Evolutionary conservation across 2,797 vertebrate species (phyloP).

Genomic region (Agapornis canus): DNA sequence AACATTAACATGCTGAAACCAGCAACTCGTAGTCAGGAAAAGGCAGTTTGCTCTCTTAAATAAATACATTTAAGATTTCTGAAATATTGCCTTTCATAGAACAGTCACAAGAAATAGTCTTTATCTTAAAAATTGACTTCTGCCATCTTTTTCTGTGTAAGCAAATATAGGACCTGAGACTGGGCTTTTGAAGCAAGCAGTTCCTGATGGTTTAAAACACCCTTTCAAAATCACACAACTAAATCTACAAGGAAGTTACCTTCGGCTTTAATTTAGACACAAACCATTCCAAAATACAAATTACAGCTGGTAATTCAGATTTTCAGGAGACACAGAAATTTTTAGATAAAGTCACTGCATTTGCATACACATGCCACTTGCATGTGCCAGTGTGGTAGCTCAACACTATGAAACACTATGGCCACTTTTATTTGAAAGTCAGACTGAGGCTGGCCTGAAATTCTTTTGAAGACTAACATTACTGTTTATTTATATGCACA

Average conservation of each 20-base stretch:
- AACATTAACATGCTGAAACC: neutral
- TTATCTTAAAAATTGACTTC: neutral
- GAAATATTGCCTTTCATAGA: neutral
- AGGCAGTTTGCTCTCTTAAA: neutral
- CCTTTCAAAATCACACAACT: neutral
- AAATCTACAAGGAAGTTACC: neutral
- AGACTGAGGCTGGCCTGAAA: neutral
- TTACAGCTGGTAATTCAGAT: neutral
- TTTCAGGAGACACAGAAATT: neutral
- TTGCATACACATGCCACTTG: neutral
- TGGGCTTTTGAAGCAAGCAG: neutral
- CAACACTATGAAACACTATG: neutral
- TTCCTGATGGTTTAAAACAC: neutral
- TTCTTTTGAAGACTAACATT: neutral
- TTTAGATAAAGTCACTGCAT: neutral
- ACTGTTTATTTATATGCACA: neutral
- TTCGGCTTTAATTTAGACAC: neutral
- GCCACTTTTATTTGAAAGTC: neutral
- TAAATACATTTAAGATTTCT: neutral
- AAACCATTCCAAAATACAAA: neutral
- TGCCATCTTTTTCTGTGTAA: neutral
- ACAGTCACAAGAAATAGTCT: neutral
- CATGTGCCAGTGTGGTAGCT: rapidly evolving
- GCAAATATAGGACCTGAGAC: neutral
- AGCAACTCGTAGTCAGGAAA: neutral